Percentiles rank a stretch among this genome's conserved stretches.
These are phyloP conservation scores for Aspidiotus destructor DNA, from an alignment of 2,888 invertebrate genomes.

Conservation along the genomic window DNA sequence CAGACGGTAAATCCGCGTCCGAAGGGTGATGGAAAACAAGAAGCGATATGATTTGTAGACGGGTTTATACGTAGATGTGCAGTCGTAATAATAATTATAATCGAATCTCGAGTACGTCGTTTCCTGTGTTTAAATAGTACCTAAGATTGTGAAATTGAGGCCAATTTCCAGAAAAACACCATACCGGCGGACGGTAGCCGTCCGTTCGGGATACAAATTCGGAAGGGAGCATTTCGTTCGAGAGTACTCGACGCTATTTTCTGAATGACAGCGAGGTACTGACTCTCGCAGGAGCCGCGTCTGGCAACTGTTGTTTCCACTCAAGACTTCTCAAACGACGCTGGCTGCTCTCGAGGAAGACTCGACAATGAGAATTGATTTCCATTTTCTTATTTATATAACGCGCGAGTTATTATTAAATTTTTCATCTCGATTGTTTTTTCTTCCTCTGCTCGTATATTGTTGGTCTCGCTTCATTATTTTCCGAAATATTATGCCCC, in stretches of 20 bases:
- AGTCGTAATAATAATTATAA: neutral
- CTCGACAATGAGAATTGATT: neutral
- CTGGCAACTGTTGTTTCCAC: slow-evolving; percentile 4
- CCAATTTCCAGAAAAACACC: neutral
- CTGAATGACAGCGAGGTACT: neutral
- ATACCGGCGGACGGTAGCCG: no score
- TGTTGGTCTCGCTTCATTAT: slow-evolving; percentile 1
- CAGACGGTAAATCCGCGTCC: no score
- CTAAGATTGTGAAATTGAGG: neutral
- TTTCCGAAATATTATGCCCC: neutral
- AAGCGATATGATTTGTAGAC: no score
- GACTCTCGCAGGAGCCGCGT: neutral
- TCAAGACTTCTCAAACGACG: neutral
- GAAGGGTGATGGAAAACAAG: no score
- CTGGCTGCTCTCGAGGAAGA: neutral
- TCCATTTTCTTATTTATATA: slow-evolving; percentile 1
- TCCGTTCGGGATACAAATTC: no score
- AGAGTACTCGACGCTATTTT: neutral
- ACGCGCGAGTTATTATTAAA: neutral
- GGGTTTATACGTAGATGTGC: no score
- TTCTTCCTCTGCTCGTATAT: neutral
- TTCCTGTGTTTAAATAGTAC: neutral
- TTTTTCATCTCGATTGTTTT: neutral
- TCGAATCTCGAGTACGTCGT: neutral
- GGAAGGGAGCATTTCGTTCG: neutral